These are phyloP conservation scores for Tetragonula clypearis DNA, from an alignment of 1,140 invertebrate genomes.

Conservation along the genomic window DNA sequence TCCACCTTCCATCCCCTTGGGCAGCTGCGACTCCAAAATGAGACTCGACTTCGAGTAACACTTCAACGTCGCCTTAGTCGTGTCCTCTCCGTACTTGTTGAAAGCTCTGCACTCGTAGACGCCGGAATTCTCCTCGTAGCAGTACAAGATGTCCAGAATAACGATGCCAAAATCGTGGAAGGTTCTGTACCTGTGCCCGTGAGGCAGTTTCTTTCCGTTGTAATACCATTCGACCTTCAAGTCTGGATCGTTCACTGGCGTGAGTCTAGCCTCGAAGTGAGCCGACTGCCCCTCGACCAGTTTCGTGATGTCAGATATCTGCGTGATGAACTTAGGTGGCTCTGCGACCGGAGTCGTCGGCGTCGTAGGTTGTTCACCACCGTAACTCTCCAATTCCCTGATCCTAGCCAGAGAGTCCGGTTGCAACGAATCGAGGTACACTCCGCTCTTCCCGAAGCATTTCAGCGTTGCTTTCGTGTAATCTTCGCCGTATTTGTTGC, in stretches of 20 bases:
- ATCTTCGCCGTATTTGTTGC: conserved; percentile 95
- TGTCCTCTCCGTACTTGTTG: conserved; percentile 95
- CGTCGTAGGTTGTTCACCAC: conserved; percentile 84
- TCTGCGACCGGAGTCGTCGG: conserved; percentile 87
- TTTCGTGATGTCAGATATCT: conserved; percentile 90
- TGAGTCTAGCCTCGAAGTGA: conserved; percentile 95
- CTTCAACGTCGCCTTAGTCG: conserved; percentile 91
- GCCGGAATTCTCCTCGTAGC: conserved; percentile 98
- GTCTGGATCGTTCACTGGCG: conserved; percentile 95
- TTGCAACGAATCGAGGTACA: conserved; percentile 96
- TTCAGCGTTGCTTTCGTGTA: conserved; percentile 91
- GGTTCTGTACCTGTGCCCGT: conserved; percentile 96
- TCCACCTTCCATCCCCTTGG: conserved; percentile 95
- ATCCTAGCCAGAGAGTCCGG: conserved; percentile 96
- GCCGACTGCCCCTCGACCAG: conserved; percentile 96
- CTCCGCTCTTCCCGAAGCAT: conserved; percentile 92
- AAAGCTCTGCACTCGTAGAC: conserved; percentile 95
- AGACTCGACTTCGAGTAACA: conserved; percentile 95
- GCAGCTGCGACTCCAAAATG: conserved; percentile 97
- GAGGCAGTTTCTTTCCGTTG: conserved; percentile 94
- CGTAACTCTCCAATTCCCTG: conserved; percentile 91
- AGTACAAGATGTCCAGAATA: conserved; percentile 97
- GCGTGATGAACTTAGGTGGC: conserved; percentile 95
- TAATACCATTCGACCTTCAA: conserved; percentile 97
- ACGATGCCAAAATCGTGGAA: conserved; percentile 99